Conservation (phyloP, 2,888 invertebrate species). For the Luperina testacea region DNA sequence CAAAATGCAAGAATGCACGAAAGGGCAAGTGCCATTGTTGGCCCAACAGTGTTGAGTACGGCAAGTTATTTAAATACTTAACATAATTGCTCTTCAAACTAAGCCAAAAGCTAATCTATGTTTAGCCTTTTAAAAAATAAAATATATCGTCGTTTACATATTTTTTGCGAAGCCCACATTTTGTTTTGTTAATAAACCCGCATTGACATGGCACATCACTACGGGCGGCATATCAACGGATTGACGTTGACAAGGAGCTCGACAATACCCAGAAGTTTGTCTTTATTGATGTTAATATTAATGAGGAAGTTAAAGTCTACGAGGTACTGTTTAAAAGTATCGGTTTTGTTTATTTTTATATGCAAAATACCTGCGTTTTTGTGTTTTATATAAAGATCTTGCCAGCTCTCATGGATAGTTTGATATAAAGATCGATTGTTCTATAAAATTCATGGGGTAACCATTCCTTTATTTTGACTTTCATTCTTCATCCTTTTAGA, state of each 20-base stretch:
- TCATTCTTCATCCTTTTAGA: not conserved
- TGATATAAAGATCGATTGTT: not conserved
- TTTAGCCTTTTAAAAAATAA: not conserved
- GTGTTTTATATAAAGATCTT: slow-evolving; percentile 2
- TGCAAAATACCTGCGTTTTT: slow-evolving; percentile 12
- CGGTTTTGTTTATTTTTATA: slow-evolving; percentile 7
- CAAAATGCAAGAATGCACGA: not conserved
- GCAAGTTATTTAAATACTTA: not conserved
- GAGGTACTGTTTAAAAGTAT: slow-evolving; percentile 19
- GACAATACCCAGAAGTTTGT: slow-evolving; percentile 50
- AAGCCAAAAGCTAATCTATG: not conserved
- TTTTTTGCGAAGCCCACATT: slow-evolving; percentile 2
- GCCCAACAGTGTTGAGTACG: not conserved
- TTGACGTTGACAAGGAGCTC: slow-evolving; percentile 58
- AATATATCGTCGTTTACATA: not conserved
- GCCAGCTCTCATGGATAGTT: not conserved
- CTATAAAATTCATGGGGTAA: not conserved
- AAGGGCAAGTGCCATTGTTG: not conserved
- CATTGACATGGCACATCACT: slow-evolving; percentile 38
- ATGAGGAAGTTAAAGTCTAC: slow-evolving; percentile 49
- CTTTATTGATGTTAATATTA: slow-evolving; percentile 53
- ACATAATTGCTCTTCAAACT: not conserved
- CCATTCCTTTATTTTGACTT: not conserved
- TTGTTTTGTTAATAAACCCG: slow-evolving; percentile 18
- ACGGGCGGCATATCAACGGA: slow-evolving; percentile 22